A percentile compares a stretch with the other conserved stretches of the same genome.
Evolutionary conservation across 2,797 vertebrate species (phyloP).

Genomic region (Capromys pilorides): DNA sequence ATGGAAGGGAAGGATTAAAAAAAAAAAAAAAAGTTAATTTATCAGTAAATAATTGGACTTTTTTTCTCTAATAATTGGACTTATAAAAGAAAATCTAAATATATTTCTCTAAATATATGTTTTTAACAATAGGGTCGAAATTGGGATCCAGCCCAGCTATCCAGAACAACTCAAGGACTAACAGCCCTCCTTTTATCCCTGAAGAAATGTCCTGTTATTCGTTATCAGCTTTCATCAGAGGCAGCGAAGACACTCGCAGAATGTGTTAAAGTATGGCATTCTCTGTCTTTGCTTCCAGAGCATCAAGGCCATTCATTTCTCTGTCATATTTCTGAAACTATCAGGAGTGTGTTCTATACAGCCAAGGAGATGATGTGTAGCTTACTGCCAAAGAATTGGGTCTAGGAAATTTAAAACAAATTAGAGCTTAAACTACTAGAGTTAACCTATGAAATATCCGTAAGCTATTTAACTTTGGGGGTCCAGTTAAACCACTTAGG

Average conservation of each 20-base stretch:
- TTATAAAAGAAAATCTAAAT: constrained; percentile 13
- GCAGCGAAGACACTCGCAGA: constrained; percentile 93
- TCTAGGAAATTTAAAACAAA: constrained; percentile 48
- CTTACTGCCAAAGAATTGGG: constrained; percentile 50
- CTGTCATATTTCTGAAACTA: constrained; percentile 38
- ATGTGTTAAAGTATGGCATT: constrained; percentile 91
- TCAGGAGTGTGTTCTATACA: constrained; percentile 28
- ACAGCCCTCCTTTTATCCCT: constrained; percentile 96
- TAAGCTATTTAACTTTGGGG: constrained; percentile 44
- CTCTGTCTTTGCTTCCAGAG: background rate
- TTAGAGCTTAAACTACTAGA: constrained; percentile 29
- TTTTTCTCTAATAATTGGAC: background rate
- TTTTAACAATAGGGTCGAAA: constrained; percentile 88
- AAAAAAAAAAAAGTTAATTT: constrained; percentile 41
- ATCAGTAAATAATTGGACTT: constrained; percentile 2
- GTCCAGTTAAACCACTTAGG: constrained; percentile 29
- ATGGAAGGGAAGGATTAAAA: constrained; percentile 60
- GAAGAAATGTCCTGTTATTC: constrained; percentile 98
- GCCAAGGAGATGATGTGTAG: constrained; percentile 23
- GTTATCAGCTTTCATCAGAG: constrained; percentile 96
- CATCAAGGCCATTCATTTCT: background rate
- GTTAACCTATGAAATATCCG: constrained; percentile 46
- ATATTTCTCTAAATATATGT: constrained; percentile 29
- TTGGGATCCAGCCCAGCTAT: constrained; percentile 92
- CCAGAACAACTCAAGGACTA: constrained; percentile 94